Base-by-base conservation (phyloP, 2,113 vertebrate species). In the Cathartes aura region DNA sequence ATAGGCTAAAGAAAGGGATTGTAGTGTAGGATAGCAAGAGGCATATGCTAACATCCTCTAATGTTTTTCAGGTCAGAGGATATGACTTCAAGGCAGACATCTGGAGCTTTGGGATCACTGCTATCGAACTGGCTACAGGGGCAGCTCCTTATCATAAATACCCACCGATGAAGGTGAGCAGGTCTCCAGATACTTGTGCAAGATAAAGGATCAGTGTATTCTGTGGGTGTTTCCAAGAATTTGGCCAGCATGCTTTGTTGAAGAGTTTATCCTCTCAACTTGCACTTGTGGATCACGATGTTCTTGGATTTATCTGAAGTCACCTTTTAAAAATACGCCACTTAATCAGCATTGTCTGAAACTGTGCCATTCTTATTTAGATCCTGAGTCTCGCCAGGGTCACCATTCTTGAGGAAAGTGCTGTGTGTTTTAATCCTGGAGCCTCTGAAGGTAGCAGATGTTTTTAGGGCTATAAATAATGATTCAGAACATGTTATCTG, bases 101-200 rank as follows among this genome's bases (percentile, higher is more conserved):
- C 96, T 99, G 99, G 99, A 99, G 99, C 98, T 99, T 99, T 96
- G 99, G 99, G n/a, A 99, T 99, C 96, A 99, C 99, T 22, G 99
- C 99, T 47, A 99, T 99, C 9, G 99, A 99, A 93, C 96, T 99
- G 90, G 99, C 99, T 48, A 99, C 99, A 0, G 99, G 99, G 58
- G 99, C 99, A 17, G 99, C 99, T 82, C 99, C 99, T 43, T 99
- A 99, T 94, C 99, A 99, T 97, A 99, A 99, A 97, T 99, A 99
- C 68, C 99, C 99, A 1, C 99, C 99, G 0, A 99, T 99, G 99
- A 99, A 99, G 99, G 99, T 99, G 67, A 98, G 97, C 79, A 82
- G 6, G 23, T 83, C 50, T 90, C 23, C 76, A 60, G 66, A n/a
- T 60, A 59, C 12, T 64, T 78, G 36, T 72, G 56, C 22, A 50